Conservation (phyloP, 2,797 vertebrate species). For the Megalops cyprinoides region DNA sequence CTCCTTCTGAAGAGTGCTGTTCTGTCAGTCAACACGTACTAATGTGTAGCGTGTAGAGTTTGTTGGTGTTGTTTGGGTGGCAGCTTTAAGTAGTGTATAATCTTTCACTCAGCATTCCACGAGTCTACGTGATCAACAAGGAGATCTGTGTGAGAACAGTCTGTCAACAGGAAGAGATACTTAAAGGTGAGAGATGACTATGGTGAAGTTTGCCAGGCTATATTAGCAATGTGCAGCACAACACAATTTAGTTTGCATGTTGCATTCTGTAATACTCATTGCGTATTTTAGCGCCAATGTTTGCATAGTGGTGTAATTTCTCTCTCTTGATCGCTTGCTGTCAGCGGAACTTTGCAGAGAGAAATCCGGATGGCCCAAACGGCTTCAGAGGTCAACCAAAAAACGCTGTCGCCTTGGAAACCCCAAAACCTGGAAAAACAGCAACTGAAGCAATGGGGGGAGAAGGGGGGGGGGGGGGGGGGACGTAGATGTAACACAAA, state of each 20-base stretch:
- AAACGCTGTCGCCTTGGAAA: slow-evolving; percentile 66
- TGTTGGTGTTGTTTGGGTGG: background rate
- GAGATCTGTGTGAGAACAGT: slow-evolving; percentile 78
- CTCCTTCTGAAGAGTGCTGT: background rate
- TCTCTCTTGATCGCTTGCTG: slow-evolving; percentile 27
- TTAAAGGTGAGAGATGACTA: slow-evolving; percentile 66
- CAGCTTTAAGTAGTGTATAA: background rate
- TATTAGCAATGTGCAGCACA: background rate
- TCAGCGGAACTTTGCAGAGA: slow-evolving; percentile 78
- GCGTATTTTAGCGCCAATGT: background rate
- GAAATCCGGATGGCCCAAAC: slow-evolving; percentile 76
- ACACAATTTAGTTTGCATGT: background rate
- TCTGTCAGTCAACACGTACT: slow-evolving; percentile 4
- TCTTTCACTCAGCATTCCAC: slow-evolving; percentile 64
- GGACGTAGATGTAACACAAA: slow-evolving; percentile 45
- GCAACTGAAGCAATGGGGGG: slow-evolving; percentile 36
- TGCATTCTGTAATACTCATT: background rate
- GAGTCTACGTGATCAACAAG: slow-evolving; percentile 81
- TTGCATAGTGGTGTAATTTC: background rate
- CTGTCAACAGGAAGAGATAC: slow-evolving; percentile 73
- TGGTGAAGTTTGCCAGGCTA: background rate
- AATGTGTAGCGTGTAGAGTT: background rate
- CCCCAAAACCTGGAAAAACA: slow-evolving; percentile 69
- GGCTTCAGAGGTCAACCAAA: slow-evolving; percentile 68
- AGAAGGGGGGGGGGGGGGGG: slow-evolving; percentile 16